Conservation (phyloP, 2,888 invertebrate genomes). For the Quadroppia sp. region DNA sequence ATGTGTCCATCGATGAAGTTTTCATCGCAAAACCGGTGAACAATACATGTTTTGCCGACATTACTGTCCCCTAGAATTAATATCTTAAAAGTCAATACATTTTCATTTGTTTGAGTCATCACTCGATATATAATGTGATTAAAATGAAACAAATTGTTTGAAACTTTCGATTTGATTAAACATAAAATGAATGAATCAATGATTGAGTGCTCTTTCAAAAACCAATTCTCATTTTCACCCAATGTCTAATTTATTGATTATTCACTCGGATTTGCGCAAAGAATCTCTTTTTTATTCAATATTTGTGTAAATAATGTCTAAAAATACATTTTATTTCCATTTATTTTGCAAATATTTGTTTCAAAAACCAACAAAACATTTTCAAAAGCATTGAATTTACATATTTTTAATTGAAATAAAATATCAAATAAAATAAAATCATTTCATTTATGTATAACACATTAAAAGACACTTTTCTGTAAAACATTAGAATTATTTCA, state of each 20-base stretch:
- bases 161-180: neutral
- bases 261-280: neutral
- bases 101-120: conserved; percentile 1
- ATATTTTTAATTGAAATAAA: too few relatives aligned
- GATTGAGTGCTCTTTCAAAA: neutral
- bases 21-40: conserved; percentile 83
- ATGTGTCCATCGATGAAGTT: conserved; percentile 85
- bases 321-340: neutral
- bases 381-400: too few relatives aligned
- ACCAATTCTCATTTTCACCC: neutral
- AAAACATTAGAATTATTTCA: neutral
- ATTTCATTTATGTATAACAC: neutral
- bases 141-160: too few relatives aligned
- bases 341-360: neutral
- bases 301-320: neutral
- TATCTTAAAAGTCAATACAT: conserved; percentile 63
- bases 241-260: conserved; percentile 19
- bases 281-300: neutral
- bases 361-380: too few relatives aligned
- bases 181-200: too few relatives aligned
- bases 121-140: too few relatives aligned
- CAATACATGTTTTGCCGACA: conserved; percentile 84
- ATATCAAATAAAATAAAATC: neutral
- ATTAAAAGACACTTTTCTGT: conserved; percentile 2
- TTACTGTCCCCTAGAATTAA: conserved; percentile 81